Percentiles rank a stretch among this genome's conserved stretches.
phyloP scores from a whole-genome alignment of 64 coral and sea anemone genomes.

The Pocillopora damicornis region DNA sequence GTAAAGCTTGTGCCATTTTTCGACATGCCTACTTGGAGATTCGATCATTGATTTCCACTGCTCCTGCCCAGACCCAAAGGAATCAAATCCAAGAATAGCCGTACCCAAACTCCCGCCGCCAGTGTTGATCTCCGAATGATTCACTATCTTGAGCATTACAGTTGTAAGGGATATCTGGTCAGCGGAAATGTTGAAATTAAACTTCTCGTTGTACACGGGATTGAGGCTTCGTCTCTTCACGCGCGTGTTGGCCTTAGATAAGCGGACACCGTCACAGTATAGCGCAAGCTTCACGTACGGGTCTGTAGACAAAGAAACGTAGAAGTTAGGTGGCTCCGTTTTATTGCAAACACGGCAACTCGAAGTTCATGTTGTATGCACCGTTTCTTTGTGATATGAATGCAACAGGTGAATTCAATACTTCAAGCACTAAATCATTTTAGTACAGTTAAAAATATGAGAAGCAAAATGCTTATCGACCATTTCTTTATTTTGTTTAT shows the following conservation, averaged over 20 bases:
- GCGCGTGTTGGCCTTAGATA: conserved; percentile 82
- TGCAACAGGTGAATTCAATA: no score
- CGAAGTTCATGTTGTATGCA: neutral
- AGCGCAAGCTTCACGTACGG: conserved; percentile 88
- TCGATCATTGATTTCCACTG: conserved; percentile 95
- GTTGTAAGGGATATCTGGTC: conserved; percentile 96
- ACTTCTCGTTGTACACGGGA: conserved; percentile 96
- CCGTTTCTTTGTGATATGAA: no score
- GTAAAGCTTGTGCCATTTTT: conserved; percentile 88
- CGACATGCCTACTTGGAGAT: conserved; percentile 86
- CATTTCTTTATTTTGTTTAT: no score
- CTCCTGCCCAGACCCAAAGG: conserved; percentile 81
- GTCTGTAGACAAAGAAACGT: conserved; percentile 41
- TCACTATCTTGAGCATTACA: conserved; percentile 81
- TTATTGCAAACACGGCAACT: neutral
- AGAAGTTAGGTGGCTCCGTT: neutral
- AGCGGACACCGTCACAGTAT: conserved; percentile 79
- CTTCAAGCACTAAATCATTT: no score
- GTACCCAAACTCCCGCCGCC: conserved; percentile 62
- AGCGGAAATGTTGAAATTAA: conserved; percentile 90
- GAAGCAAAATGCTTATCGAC: no score
- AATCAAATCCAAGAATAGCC: conserved; percentile 82
- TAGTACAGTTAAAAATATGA: no score
- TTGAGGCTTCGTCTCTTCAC: conserved; percentile 84
- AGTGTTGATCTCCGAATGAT: conserved; percentile 62